Evolutionary conservation across 1,140 invertebrate genomes (phyloP), one percentile per base, ranked within the genome.

Genomic region (Aradophagus sp.): DNA sequence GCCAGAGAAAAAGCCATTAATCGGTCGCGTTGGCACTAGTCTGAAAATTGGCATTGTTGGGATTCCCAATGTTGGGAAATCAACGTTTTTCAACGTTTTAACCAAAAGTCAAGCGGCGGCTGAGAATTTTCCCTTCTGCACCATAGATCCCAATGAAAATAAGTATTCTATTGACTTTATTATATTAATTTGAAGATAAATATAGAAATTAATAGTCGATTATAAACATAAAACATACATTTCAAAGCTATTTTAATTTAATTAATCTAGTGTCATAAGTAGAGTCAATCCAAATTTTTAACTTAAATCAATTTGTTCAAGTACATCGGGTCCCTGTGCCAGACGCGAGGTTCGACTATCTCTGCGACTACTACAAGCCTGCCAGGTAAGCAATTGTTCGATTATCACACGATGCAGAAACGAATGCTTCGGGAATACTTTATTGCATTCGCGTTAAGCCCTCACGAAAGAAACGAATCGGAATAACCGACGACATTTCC

Each of bases 111-210:
- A 95, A 78, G 97, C 95, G 6, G 91, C 96, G 48, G 97, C 98
- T 47, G 95, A 99, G 87, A 99, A 99, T 81, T 99, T 99, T 85
- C 98, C 98, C 3, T 99, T 99, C 88, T 99, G 98, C 88, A 99
- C 98, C 79, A 99, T 99, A 80, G 97, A 99, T 88, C 98, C 98
- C 14, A 99, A 99, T 96, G 98, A 99, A 92, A 99, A 97, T 98
- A 96, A 97, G 95, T 96, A 93, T 93, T 61, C 75, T 56, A 20
- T 32, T 20, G 26, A 32, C 56, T 50, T 39, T n/a, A n/a, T n/a
- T n/a, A n/a, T n/a, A n/a, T n/a, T n/a, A n/a, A n/a, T n/a, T n/a
- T n/a, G n/a, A n/a, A n/a, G n/a, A n/a, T n/a, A n/a, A n/a, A n/a
- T n/a, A n/a, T n/a, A n/a, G n/a, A n/a, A n/a, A n/a, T n/a, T n/a